phyloP scores from a whole-genome alignment of 1,140 invertebrate species.

The Calliphora vicina region DNA sequence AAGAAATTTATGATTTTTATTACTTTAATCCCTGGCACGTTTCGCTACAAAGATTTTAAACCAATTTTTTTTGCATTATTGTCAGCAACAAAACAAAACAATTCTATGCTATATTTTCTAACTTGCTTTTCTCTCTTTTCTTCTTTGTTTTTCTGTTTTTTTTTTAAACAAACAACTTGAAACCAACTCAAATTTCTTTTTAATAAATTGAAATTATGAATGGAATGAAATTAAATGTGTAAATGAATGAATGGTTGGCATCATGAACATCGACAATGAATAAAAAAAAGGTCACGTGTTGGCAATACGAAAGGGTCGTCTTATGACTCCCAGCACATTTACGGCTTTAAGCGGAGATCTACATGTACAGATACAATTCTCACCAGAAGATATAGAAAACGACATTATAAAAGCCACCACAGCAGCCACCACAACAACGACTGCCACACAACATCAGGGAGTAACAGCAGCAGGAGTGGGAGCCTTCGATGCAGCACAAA shows the following conservation, averaged over 20 bases:
- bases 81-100: too few relatives aligned
- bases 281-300: constrained; percentile 60
- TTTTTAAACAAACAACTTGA: neutral
- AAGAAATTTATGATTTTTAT: neutral
- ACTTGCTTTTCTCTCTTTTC: neutral
- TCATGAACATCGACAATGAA: too few relatives aligned
- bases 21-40: neutral
- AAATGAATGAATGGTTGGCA: neutral
- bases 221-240: constrained; percentile 1
- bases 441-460: constrained; percentile 35
- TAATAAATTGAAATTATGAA: neutral
- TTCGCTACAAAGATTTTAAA: neutral
- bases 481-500: neutral
- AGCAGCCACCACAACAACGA: constrained; percentile 38
- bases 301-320: constrained; percentile 60
- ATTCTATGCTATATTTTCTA: too few relatives aligned
- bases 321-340: constrained; percentile 66
- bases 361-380: constrained; percentile 65
- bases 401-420: neutral
- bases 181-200: neutral
- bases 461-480: neutral
- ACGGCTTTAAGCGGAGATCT: constrained; percentile 71
- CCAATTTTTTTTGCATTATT: too few relatives aligned
- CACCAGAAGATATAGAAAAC: neutral
- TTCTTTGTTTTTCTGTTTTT: neutral